A percentile compares a stretch with the other conserved stretches of the same genome.
These are phyloP conservation scores for Shargacucullia verbasci DNA, from an alignment of 2,888 invertebrate species.

Conservation along the genomic window DNA sequence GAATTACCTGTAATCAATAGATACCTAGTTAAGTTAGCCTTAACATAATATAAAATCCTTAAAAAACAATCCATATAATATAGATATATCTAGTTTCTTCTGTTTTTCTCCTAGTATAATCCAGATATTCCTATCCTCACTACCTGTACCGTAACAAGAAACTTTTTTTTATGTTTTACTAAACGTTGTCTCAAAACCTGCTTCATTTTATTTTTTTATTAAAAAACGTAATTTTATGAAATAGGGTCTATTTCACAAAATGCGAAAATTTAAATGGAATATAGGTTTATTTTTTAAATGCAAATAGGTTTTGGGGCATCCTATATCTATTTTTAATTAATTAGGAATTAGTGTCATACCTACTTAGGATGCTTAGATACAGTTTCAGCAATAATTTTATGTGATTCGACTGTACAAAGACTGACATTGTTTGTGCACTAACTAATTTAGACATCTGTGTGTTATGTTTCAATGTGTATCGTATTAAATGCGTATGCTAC, in stretches of 20 bases:
- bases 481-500: constrained; percentile 34
- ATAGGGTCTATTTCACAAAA: too few species aligned
- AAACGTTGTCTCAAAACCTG: too few species aligned
- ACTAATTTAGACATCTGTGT: constrained; percentile 57
- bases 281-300: too few species aligned
- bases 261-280: too few species aligned
- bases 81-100: constrained; percentile 19
- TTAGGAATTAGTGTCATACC: constrained; percentile 24
- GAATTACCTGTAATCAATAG: constrained; percentile 47
- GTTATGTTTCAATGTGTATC: constrained; percentile 61
- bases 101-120: constrained; percentile 18
- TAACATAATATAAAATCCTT: constrained; percentile 35
- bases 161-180: too few species aligned
- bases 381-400: constrained; percentile 84
- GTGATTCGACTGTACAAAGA: constrained; percentile 85
- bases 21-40: constrained; percentile 51
- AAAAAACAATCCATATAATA: constrained; percentile 31
- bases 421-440: constrained; percentile 81
- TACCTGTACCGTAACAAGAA: constrained; percentile 1
- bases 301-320: too few species aligned
- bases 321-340: too few species aligned
- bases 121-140: constrained; percentile 8
- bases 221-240: too few species aligned
- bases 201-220: too few species aligned
- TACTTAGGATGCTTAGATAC: constrained; percentile 59